These are phyloP conservation scores for Gastrophryne carolinensis DNA, from an alignment of 2,797 vertebrate species.

Conservation along the genomic window DNA sequence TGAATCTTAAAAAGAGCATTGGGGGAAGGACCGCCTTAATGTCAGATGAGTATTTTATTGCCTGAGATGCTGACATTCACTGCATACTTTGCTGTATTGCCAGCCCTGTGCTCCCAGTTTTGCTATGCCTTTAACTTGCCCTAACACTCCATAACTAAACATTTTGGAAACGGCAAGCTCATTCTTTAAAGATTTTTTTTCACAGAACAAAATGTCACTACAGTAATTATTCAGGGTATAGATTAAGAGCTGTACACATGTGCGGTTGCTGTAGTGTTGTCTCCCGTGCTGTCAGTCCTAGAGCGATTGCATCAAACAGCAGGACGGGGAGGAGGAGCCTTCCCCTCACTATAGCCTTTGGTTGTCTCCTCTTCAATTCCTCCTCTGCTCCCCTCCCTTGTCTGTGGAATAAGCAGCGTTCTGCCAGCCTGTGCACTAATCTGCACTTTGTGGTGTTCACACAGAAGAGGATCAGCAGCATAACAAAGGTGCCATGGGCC, in stretches of 20 bases:
- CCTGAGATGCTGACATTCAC: no score
- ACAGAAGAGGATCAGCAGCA: slow-evolving; percentile 55
- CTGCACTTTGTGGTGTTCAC: slow-evolving; percentile 51
- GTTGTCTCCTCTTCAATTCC: slow-evolving; percentile 57
- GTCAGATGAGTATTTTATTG: no score
- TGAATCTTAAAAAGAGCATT: no score
- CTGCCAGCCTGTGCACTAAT: slow-evolving; percentile 25
- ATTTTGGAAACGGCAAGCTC: not conserved
- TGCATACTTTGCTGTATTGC: no score
- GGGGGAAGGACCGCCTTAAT: no score
- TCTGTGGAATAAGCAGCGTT: slow-evolving; percentile 53
- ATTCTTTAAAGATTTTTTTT: not conserved
- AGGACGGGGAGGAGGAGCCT: slow-evolving; percentile 67
- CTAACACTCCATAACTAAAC: not conserved
- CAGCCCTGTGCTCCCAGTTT: not conserved
- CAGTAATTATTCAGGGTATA: slow-evolving; percentile 4
- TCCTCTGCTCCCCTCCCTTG: slow-evolving; percentile 49
- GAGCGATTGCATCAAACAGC: slow-evolving; percentile 66
- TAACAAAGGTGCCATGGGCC: slow-evolving; percentile 60
- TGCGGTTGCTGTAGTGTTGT: not conserved
- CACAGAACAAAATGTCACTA: not conserved
- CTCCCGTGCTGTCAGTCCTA: slow-evolving; percentile 57
- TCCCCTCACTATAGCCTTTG: slow-evolving; percentile 60
- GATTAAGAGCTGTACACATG: not conserved
- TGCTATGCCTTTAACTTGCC: not conserved